Conservation (phyloP, 2,888 invertebrate species). For the Hypolimnas misippus region DNA sequence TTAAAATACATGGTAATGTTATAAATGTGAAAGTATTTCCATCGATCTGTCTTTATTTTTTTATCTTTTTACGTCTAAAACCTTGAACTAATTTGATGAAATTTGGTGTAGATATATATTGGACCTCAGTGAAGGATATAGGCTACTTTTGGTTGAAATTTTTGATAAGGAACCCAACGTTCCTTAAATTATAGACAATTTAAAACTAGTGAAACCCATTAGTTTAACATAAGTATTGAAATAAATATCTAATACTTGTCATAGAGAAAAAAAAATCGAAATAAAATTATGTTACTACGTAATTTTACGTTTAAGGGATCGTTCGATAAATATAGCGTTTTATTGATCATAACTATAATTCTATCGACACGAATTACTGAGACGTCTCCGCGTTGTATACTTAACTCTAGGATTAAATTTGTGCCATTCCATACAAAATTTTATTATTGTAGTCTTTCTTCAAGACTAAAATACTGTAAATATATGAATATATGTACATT, state of each 20-base stretch:
- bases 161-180: too few species aligned
- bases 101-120: too few species aligned
- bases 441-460: constrained; percentile 5
- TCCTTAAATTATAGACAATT: too few species aligned
- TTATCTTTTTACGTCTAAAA: too few species aligned
- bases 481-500: too few species aligned
- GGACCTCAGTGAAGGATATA: too few species aligned
- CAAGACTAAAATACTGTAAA: not conserved
- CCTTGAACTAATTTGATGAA: too few species aligned
- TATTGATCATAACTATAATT: constrained; percentile 14
- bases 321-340: constrained; percentile 16
- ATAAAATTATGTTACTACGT: not conserved
- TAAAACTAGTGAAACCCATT: too few species aligned
- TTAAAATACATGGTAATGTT: too few species aligned
- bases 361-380: constrained; percentile 13
- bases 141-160: too few species aligned
- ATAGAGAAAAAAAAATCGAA: not conserved
- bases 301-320: constrained; percentile 8
- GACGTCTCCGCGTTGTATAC: not conserved
- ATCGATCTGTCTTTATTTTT: too few species aligned
- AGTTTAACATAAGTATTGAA: not conserved
- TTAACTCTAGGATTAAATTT: constrained; percentile 11
- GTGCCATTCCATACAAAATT: constrained; percentile 10
- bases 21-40: too few species aligned
- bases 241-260: not conserved